These are phyloP conservation scores for Mandrillus leucophaeus DNA, from an alignment of 2,113 vertebrate species.

Conservation along the genomic window DNA sequence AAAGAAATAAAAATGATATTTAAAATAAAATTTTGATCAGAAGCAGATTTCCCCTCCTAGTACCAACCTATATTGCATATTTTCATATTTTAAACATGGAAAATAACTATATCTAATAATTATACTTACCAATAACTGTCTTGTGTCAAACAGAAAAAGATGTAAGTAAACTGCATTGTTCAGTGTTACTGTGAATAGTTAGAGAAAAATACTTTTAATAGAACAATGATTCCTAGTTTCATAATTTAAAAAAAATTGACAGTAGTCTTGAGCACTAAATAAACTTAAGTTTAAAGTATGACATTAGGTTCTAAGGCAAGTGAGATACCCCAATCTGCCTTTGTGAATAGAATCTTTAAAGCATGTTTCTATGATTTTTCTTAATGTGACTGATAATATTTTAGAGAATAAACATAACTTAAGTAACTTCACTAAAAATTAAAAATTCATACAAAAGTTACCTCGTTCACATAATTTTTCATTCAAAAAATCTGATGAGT, in stretches of 20 bases:
- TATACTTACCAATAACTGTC: background rate
- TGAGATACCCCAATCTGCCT: background rate
- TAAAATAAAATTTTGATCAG: background rate
- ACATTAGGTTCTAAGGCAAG: slow-evolving; percentile 5
- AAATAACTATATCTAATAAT: background rate
- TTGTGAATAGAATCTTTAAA: background rate
- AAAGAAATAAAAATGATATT: background rate
- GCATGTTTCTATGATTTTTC: background rate
- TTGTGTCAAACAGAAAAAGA: background rate
- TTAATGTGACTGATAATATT: background rate
- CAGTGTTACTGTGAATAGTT: background rate
- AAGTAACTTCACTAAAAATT: background rate
- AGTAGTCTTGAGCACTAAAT: background rate
- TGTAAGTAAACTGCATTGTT: background rate
- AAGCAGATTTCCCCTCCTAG: background rate
- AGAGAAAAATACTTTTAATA: slow-evolving; percentile 48
- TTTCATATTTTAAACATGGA: background rate
- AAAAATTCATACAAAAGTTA: slow-evolving; percentile 1
- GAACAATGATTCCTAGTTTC: background rate
- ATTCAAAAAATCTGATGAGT: background rate
- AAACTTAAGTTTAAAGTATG: background rate
- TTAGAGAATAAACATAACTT: background rate
- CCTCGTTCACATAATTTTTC: background rate
- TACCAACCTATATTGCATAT: background rate
- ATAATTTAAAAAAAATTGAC: background rate